Base-by-base conservation (phyloP, 2,797 vertebrate species). In the Microctenopoma stevenorrisi region DNA sequence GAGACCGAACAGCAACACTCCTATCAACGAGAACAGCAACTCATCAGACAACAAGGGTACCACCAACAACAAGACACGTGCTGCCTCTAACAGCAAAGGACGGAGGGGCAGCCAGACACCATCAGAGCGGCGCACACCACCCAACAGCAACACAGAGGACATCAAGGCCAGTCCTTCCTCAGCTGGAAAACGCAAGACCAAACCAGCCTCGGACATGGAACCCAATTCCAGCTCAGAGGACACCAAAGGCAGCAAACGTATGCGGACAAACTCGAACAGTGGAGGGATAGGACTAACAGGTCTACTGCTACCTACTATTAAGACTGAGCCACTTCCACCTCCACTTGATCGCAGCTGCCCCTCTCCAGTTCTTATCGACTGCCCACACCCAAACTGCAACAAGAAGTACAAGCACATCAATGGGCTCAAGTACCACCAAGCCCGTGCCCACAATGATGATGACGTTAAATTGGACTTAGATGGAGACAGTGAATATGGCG, bases 341-440 rank as follows among this genome's bases (percentile, higher is more conserved):
- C 84, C 94, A 71, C 88, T 97, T 0, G 98, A 99, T 88, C 96
- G 97, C 63, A 98, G 89, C 87, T 99, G 98, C 78, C 94, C 97
- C 3, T 99, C 98, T 18, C 98, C 98, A 0, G 95, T 98, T 72
- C 96, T 99, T 67, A 99, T 99, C 12, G 98, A 99, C 87, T 99
- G 98, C 57, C 98, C 98, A 38, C 97, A 99, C 86, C 98, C 98
- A 10, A 99, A 99, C 90, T 99, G 98, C 88, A 99, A 98, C 95
- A 99, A 99, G 87, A 99, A 98, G 78, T 99, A 99, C 92, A 99
- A 99, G 95, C 98, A 99, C 96, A 98, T 99, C 82, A 99, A 99
- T 0, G 98, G 98, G 52, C 94, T 99, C 33, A 98, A 99, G 87
- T 99, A 99, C 85, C 98, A 99, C 89, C 98, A 99, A 93, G 97